Evolutionary conservation across 1,140 invertebrate genomes (phyloP).

Genomic region (Leucophenga varia): DNA sequence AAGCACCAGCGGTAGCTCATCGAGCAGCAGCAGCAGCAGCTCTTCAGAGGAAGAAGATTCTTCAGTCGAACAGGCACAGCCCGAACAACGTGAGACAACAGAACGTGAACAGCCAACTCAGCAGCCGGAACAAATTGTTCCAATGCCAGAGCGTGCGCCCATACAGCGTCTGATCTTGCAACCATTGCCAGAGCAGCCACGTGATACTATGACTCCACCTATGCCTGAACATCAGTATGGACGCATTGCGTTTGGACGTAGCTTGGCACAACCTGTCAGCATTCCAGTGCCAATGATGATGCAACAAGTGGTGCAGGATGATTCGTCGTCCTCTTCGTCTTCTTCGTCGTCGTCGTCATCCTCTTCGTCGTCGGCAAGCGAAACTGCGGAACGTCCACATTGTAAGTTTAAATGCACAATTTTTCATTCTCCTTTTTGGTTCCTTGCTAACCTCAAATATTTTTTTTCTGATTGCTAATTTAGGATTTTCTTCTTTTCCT

Average conservation of each 20-base stretch:
- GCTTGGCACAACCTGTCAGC: conserved; percentile 57
- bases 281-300: conserved; percentile 63
- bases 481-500: conserved; percentile 19
- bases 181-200: conserved; percentile 53
- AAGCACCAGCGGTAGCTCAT: conserved; percentile 25
- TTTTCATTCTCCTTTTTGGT: neutral
- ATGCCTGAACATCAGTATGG: conserved; percentile 57
- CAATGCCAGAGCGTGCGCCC: conserved; percentile 17
- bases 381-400: conserved; percentile 61
- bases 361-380: conserved; percentile 46
- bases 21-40: conserved; percentile 16
- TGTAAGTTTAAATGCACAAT: conserved; percentile 58
- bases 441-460: too few relatives aligned
- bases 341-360: conserved; percentile 33
- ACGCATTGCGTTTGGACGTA: conserved; percentile 59
- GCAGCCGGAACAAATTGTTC: conserved; percentile 5
- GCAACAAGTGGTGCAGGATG: conserved; percentile 13
- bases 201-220: conserved; percentile 51
- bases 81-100: conserved; percentile 15
- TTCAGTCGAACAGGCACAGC: too few relatives aligned
- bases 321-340: conserved; percentile 29
- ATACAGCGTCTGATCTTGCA: conserved; percentile 49
- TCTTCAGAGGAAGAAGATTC: neutral
- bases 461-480: too few relatives aligned
- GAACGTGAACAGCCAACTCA: neutral